Percentiles rank a stretch among this genome's conserved stretches.
These are phyloP conservation scores for Dione vanillae DNA, from an alignment of 2,888 invertebrate species.

Conservation along the genomic window DNA sequence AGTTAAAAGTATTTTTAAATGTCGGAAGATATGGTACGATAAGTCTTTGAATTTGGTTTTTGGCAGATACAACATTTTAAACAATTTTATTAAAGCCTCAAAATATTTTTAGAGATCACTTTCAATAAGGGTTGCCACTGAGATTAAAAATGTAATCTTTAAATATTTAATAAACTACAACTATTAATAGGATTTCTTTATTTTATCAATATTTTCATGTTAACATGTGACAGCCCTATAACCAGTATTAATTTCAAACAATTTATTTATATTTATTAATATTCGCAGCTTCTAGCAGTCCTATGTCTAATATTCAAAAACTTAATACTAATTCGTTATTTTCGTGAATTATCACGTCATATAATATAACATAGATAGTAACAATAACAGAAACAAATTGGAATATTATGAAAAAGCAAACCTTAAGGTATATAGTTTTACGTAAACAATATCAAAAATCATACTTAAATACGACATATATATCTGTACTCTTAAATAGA, in stretches of 20 bases:
- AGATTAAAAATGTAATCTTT: not conserved
- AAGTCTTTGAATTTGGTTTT: slow-evolving; percentile 43
- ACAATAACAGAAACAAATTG: slow-evolving; percentile 6
- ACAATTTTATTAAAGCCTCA: slow-evolving; percentile 37
- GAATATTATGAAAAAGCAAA: slow-evolving; percentile 7
- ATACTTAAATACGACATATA: slow-evolving; percentile 1
- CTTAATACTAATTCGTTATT: slow-evolving; percentile 28
- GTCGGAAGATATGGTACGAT: slow-evolving; percentile 43
- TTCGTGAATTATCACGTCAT: slow-evolving; percentile 10
- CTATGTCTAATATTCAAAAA: slow-evolving; percentile 23
- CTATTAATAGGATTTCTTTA: not conserved
- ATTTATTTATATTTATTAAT: not conserved
- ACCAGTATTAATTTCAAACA: slow-evolving; percentile 11
- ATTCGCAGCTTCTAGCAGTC: not conserved
- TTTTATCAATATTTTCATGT: not conserved
- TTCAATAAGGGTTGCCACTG: slow-evolving; percentile 20
- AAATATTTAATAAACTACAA: not conserved
- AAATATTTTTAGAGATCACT: slow-evolving; percentile 39
- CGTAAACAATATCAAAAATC: slow-evolving; percentile 2
- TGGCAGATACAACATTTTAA: slow-evolving; percentile 39
- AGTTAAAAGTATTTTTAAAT: slow-evolving; percentile 14
- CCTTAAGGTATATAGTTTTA: not conserved
- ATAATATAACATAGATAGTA: slow-evolving; percentile 4
- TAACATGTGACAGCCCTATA: slow-evolving; percentile 22
- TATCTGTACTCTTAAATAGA: slow-evolving; percentile 7